Base-by-base conservation (phyloP, 2,113 vertebrate species). In the Sturnus vulgaris region DNA sequence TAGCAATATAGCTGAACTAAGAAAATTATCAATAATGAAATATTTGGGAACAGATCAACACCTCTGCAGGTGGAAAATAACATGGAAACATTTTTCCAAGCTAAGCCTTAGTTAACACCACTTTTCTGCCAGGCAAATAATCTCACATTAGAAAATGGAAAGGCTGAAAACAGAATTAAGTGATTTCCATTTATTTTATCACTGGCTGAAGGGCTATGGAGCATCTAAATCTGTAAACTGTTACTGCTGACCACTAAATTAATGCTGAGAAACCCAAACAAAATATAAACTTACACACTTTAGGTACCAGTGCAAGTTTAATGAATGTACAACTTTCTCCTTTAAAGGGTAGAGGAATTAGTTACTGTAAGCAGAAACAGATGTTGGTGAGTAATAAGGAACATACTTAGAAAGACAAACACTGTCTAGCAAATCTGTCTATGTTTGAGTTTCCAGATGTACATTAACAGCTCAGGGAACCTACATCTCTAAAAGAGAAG, bases 101-200 rank as follows among this genome's bases (percentile, higher is more conserved):
- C 3, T 35, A 68, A 78, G 39, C 19, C 31, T 44, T 46, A 17
- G 13, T 37, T 78, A 78, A 75, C 12, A 30, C 6, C 33, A 22
- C 16, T 42, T 33, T 72, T 33, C 59, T 55, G 30, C 77, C 4
- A 16, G 69, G 9, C n/a, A 75, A 90, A 66, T n/a, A 69, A 63
- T 22, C 17, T 47, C 28, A 44, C 28, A n/a, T 72, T 25, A 66
- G 33, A 65, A 86, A 63, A 88, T 17, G 35, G 50, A 82, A 93
- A 82, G 30, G 71, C n/a, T 47, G 42, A 81, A 91, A 91, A 50
- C 9, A 87, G 37, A 39, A 42, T 22, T 5, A 72, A 55, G 9
- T 0, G 0, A 60, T 55, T 86, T 85, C 44, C 10, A 6, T 56
- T 65, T 55, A 47, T 56, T 63, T n/a, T 23, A 12, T 46, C 40